These are phyloP conservation scores for Odocoileus virginianus DNA, from an alignment of 2,113 vertebrate species.

Conservation along the genomic window DNA sequence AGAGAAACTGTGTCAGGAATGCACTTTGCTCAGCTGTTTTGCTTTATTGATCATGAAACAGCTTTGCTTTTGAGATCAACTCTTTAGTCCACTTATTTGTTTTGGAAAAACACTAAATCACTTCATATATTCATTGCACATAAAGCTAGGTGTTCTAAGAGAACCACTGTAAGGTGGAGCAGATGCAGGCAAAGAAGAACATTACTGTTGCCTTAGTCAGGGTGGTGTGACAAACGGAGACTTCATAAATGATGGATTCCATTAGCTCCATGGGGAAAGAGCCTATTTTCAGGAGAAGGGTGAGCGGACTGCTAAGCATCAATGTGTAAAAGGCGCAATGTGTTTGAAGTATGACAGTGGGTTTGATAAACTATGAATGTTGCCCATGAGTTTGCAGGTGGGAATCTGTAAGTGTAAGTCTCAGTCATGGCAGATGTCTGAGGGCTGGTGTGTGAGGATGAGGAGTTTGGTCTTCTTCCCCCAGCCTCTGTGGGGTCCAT, in stretches of 20 bases:
- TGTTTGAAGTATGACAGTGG: background rate
- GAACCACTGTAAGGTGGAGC: background rate
- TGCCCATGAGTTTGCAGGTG: background rate
- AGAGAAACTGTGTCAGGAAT: background rate
- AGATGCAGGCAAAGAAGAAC: background rate
- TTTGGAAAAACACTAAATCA: background rate
- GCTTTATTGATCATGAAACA: background rate
- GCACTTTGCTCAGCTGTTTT: background rate
- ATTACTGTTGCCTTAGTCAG: accelerated
- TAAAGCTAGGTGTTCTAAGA: background rate
- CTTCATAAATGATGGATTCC: background rate
- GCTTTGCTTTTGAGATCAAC: background rate
- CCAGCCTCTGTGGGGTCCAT: background rate
- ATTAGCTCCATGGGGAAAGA: background rate
- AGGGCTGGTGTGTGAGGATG: background rate
- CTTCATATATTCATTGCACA: background rate
- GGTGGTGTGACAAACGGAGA: no score
- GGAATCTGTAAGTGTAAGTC: background rate
- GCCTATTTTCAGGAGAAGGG: background rate
- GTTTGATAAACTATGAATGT: background rate
- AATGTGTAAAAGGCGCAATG: background rate
- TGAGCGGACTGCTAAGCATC: background rate
- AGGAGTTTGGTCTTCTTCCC: no score
- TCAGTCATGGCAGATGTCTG: background rate
- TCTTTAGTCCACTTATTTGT: background rate